Percentiles rank a stretch among this genome's conserved stretches.
Evolutionary conservation across 2,113 vertebrate species (phyloP).

Genomic region (Leucopternis melanops): DNA sequence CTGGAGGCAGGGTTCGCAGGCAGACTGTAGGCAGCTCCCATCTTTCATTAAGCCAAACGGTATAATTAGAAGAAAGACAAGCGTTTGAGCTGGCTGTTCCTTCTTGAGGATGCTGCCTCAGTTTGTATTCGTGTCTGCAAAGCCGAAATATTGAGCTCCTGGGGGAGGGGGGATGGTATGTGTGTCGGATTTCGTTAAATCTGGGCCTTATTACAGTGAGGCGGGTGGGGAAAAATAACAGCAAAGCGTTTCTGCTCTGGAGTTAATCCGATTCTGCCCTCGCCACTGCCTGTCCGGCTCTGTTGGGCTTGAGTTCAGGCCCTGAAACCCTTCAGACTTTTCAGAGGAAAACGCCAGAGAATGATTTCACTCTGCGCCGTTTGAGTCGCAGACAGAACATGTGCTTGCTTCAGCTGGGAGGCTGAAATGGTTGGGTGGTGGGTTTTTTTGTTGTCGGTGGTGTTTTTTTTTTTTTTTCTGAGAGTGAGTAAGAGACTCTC

Average conservation of each 20-base stretch:
- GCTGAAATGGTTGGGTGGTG: not conserved
- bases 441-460: not conserved
- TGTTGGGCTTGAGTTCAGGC: fast-evolving
- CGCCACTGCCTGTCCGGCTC: not conserved
- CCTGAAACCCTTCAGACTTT: not conserved
- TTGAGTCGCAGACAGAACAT: not conserved
- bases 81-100: not conserved
- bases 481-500: not conserved
- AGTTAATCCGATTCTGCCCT: not conserved
- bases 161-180: not conserved
- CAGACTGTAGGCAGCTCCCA: not conserved
- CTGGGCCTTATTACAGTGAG: not conserved
- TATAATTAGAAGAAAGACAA: not conserved
- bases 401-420: not conserved
- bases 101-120: not conserved
- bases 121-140: not conserved
- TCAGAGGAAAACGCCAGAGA: not conserved
- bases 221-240: not conserved
- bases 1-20: not conserved
- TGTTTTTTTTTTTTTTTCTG: not conserved
- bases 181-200: not conserved
- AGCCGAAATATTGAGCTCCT: not conserved
- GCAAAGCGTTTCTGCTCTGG: not conserved
- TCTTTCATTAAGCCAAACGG: not conserved
- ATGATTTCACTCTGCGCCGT: not conserved